These are phyloP conservation scores for Paraplagusia blochii DNA, from an alignment of 2,113 vertebrate species.

Conservation along the genomic window DNA sequence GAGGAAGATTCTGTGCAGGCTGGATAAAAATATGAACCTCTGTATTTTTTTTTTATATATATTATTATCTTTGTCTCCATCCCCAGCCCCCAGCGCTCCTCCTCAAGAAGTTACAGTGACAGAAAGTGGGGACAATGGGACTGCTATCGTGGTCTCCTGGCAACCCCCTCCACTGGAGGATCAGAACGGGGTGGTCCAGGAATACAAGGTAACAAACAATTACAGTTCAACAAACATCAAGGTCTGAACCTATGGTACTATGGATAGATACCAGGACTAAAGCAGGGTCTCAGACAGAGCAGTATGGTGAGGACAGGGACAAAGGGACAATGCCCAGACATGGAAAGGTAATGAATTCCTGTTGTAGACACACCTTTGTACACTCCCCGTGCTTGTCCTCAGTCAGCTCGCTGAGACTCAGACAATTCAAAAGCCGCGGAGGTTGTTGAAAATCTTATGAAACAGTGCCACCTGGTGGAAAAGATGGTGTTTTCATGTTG, in stretches of 20 bases:
- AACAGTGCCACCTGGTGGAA: slow-evolving; percentile 88
- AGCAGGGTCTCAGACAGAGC: slow-evolving; percentile 30
- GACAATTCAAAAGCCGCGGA: slow-evolving; percentile 1
- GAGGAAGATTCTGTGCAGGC: neutral
- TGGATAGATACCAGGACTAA: slow-evolving; percentile 23
- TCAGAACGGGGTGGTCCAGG: slow-evolving; percentile 93
- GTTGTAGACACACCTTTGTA: slow-evolving; percentile 47
- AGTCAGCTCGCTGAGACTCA: slow-evolving; percentile 11
- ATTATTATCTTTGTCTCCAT: slow-evolving; percentile 46
- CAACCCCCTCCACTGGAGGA: slow-evolving; percentile 92
- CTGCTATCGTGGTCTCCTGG: slow-evolving; percentile 91
- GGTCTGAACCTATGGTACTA: slow-evolving; percentile 23
- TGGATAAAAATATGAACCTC: slow-evolving; percentile 37
- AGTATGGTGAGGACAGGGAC: slow-evolving; percentile 33
- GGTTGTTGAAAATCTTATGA: slow-evolving; percentile 58
- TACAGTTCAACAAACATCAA: neutral
- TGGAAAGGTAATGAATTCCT: slow-evolving; percentile 43
- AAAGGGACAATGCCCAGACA: slow-evolving; percentile 34
- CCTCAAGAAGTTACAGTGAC: slow-evolving; percentile 89
- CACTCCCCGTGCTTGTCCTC: slow-evolving; percentile 9
- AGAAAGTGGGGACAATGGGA: slow-evolving; percentile 92
- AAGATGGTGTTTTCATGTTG: neutral
- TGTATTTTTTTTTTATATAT: slow-evolving; percentile 21
- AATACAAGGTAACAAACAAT: slow-evolving; percentile 87
- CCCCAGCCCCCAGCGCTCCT: slow-evolving; percentile 89